Base-by-base conservation (phyloP, 2,113 vertebrate species). In the Oncorhynchus kisutch region DNA sequence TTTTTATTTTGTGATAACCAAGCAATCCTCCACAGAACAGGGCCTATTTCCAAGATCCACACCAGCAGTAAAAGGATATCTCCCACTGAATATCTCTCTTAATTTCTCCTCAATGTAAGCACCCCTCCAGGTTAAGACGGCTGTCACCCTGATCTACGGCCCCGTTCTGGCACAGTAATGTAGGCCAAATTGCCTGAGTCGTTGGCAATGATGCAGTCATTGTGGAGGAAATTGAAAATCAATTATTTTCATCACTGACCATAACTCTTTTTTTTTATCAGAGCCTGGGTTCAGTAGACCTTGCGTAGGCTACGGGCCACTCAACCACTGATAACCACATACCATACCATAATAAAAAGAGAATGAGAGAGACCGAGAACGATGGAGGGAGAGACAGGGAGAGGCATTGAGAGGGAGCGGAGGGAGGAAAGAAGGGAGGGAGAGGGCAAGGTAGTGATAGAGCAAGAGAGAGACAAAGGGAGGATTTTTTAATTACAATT, bases 181-280 rank as follows among this genome's bases (percentile, higher is more conserved):
- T 90, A 90, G 93, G 93, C 92, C 95, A 95, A 96, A 96, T 95
- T 94, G 95, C 92, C 91, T 90, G 91, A 95, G 92, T 94, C 92
- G 92, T 92, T 94, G 86, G 93, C 92, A 89, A 94, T 94, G 93
- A 96, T 95, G 94, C 93, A 96, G 93, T 94, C 95, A 94, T 95
- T 96, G 94, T 92, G 92, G 90, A 95, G 95, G 94, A 96, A 97
- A 97, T 94, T 95, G 95, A 95, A 97, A 97, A 97, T 97, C 95
- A 96, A 96, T 97, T 96, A 94, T 93, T 96, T 95, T 96, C 95
- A 95, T 96, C 95, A 87, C 92, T 78, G 90, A 90, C 93, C 93
- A 93, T 93, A 94, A 93, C 85, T 93, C 90, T 93, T 93, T 81
- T 82, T 57, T 59, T 94, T 91, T 27, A 93, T 93, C 91, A 94